phyloP scores from a whole-genome alignment of 1,140 invertebrate species.

The Aplysia californica region DNA sequence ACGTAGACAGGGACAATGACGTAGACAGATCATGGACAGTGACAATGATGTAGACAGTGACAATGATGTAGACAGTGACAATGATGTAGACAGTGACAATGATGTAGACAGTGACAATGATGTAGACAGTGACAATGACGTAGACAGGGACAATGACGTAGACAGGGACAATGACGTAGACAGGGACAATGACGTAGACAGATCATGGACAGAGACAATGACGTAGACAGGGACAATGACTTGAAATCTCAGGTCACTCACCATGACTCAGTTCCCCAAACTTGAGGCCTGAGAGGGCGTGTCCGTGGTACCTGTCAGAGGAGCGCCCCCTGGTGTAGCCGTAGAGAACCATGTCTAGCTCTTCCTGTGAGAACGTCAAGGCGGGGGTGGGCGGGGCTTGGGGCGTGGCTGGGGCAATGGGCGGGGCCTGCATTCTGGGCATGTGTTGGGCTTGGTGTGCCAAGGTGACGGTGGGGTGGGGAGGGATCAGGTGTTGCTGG shows the following conservation, averaged over 20 bases:
- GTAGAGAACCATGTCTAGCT: conserved; percentile 65
- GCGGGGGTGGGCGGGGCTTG: conserved; percentile 30
- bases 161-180: background rate
- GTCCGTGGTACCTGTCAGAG: conserved; percentile 42
- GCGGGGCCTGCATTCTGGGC: background rate
- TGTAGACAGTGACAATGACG: too few relatives aligned
- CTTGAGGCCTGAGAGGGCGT: conserved; percentile 62
- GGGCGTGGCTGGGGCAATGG: background rate
- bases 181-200: background rate
- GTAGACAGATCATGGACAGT: too few relatives aligned
- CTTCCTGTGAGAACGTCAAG: conserved; percentile 56
- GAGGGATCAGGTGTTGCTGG: background rate
- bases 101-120: too few relatives aligned
- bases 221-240: background rate
- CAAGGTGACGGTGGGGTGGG: background rate
- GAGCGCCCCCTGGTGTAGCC: conserved; percentile 52
- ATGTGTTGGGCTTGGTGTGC: background rate
- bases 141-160: background rate
- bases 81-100: too few relatives aligned
- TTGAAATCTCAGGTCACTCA: conserved; percentile 32
- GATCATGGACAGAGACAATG: background rate
- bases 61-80: too few relatives aligned
- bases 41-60: too few relatives aligned
- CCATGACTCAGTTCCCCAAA: conserved; percentile 58
- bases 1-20: too few relatives aligned